phyloP scores from a whole-genome alignment of 2,113 vertebrate species.

The Tychaedon coryphoeus region DNA sequence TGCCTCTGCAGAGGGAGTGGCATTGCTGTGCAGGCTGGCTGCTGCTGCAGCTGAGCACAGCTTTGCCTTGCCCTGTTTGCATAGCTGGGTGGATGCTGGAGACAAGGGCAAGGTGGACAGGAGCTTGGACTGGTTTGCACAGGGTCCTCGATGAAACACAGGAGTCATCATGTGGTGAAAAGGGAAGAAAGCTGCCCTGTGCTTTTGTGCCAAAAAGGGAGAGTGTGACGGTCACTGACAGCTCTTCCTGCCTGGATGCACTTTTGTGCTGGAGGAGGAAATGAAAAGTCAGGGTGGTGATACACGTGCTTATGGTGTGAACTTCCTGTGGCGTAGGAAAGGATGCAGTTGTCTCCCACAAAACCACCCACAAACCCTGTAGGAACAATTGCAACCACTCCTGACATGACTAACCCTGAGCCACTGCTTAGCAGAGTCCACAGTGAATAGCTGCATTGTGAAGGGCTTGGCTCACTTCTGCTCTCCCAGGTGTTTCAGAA shows the following conservation, averaged over 20 bases:
- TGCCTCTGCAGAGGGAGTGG: neutral
- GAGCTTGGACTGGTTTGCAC: neutral
- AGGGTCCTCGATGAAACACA: neutral
- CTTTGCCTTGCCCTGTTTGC: neutral
- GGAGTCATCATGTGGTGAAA: neutral
- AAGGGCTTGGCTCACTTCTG: neutral
- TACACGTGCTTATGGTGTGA: accelerated
- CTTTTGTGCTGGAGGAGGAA: neutral
- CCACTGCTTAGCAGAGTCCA: accelerated
- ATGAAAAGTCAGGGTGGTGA: accelerated
- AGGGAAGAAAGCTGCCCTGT: neutral
- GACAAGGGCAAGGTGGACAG: neutral
- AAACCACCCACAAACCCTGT: neutral
- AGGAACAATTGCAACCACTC: neutral
- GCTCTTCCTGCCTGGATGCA: neutral
- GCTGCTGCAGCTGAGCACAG: neutral
- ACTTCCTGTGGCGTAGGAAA: neutral
- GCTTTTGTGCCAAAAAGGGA: neutral
- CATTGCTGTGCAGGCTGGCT: neutral
- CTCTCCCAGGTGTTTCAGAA: neutral
- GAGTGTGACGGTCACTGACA: neutral
- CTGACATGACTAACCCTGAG: neutral
- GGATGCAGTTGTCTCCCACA: neutral
- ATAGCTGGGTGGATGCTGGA: neutral
- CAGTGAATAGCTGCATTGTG: neutral